Conservation (phyloP, 2,888 invertebrate genomes). For the Morpho helenor region DNA sequence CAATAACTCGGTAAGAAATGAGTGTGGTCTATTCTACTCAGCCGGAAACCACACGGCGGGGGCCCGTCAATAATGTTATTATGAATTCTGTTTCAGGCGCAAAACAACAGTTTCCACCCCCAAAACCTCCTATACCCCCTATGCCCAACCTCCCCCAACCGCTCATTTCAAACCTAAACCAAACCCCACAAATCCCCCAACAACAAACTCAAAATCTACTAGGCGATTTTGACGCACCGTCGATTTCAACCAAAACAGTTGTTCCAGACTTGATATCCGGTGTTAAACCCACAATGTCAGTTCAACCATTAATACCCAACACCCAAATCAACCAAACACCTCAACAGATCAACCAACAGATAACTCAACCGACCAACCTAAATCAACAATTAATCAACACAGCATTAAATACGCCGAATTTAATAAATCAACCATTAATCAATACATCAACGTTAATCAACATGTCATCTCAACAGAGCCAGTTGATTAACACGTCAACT, state of each 20-base stretch:
- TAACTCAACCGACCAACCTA: conserved; percentile 5
- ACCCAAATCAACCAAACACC: conserved; percentile 23
- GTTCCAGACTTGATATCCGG: conserved; percentile 63
- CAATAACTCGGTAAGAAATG: too few species aligned
- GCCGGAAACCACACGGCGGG: too few species aligned
- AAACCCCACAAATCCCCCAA: conserved; percentile 15
- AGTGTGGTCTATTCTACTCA: too few species aligned
- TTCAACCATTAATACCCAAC: conserved; percentile 21
- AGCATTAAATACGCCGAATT: conserved; percentile 7
- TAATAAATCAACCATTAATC: conserved; percentile 10
- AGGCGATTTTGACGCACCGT: conserved; percentile 42
- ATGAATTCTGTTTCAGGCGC: conserved; percentile 30
- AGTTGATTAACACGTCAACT: too few species aligned
- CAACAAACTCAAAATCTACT: conserved; percentile 41
- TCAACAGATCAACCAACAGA: conserved; percentile 12
- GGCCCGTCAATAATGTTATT: too few species aligned
- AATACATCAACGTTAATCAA: conserved; percentile 4
- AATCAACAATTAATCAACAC: conserved; percentile 27
- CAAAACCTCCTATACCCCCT: conserved; percentile 62
- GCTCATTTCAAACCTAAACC: conserved; percentile 32
- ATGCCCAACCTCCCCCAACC: conserved; percentile 50
- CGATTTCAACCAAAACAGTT: conserved; percentile 37
- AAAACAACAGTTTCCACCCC: conserved; percentile 56
- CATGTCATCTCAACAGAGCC: not conserved
- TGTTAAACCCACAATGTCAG: conserved; percentile 41